These are phyloP conservation scores for Ylistrum balloti DNA, from an alignment of 1,140 invertebrate species.

Conservation along the genomic window DNA sequence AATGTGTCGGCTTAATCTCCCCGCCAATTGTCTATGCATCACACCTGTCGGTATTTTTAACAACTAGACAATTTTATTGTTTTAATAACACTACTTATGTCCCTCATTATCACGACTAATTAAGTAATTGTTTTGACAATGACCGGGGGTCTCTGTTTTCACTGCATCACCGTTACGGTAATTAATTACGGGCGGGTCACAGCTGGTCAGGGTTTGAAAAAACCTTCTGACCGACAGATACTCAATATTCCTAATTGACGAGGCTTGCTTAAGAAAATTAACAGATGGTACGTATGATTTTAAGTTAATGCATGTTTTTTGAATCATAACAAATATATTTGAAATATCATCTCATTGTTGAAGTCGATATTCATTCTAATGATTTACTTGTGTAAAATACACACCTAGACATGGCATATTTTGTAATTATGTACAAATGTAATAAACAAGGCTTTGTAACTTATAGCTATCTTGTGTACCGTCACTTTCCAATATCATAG, in stretches of 20 bases:
- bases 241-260: not conserved
- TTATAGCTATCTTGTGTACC: no score
- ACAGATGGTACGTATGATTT: slow-evolving; percentile 13
- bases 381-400: no score
- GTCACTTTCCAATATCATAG: no score
- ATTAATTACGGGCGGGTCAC: not conserved
- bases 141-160: not conserved
- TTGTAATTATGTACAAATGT: no score
- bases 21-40: not conserved
- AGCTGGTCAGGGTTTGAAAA: not conserved
- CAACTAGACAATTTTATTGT: not conserved
- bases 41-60: slow-evolving; percentile 27
- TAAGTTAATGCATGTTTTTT: not conserved
- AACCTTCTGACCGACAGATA: not conserved
- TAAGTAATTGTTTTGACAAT: not conserved
- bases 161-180: not conserved
- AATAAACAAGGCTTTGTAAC: no score
- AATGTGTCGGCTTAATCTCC: not conserved
- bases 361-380: no score
- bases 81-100: slow-evolving; percentile 24
- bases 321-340: no score
- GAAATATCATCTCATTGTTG: no score
- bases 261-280: not conserved
- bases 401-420: no score
- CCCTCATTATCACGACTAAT: not conserved